A percentile compares a stretch with the other conserved stretches of the same genome.
Evolutionary conservation across 2,113 vertebrate species (phyloP).

Genomic region (Ictalurus furcatus): DNA sequence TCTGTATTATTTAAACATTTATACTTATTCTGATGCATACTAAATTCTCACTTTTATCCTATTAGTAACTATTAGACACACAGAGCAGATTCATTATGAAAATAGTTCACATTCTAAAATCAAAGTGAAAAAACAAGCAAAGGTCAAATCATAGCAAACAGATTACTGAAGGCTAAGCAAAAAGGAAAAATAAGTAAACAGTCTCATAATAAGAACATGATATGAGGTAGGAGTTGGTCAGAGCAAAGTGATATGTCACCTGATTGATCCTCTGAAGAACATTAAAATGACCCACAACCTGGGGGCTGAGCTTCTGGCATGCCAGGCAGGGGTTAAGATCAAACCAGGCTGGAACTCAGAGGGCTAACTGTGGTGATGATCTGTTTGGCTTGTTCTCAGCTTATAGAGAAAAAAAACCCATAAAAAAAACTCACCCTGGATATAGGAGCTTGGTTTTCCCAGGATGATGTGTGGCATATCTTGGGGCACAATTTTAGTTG

Average conservation of each 20-base stretch:
- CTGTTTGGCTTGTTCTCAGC: not conserved
- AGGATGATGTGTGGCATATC: not conserved
- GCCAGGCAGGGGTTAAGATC: not conserved
- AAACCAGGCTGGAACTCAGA: not conserved
- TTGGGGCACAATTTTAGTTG: not conserved
- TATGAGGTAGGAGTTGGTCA: not conserved
- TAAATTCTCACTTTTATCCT: not conserved
- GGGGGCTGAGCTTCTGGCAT: not conserved
- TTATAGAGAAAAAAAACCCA: not conserved
- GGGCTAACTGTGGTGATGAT: not conserved
- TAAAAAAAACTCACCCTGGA: not conserved
- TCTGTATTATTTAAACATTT: not conserved
- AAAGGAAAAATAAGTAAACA: not conserved
- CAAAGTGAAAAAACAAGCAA: not conserved
- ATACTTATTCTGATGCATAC: not conserved
- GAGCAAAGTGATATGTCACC: not conserved
- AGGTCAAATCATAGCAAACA: not conserved
- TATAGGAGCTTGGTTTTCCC: not conserved
- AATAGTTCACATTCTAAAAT: not conserved
- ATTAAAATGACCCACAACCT: not conserved
- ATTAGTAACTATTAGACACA: not conserved
- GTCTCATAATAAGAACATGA: not conserved
- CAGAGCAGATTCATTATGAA: not conserved
- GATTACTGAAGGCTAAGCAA: not conserved
- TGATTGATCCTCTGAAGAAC: not conserved